Evolutionary conservation across 2,888 invertebrate genomes (phyloP), one percentile per base, ranked within the genome.

Genomic region (Crepidodera aurea): DNA sequence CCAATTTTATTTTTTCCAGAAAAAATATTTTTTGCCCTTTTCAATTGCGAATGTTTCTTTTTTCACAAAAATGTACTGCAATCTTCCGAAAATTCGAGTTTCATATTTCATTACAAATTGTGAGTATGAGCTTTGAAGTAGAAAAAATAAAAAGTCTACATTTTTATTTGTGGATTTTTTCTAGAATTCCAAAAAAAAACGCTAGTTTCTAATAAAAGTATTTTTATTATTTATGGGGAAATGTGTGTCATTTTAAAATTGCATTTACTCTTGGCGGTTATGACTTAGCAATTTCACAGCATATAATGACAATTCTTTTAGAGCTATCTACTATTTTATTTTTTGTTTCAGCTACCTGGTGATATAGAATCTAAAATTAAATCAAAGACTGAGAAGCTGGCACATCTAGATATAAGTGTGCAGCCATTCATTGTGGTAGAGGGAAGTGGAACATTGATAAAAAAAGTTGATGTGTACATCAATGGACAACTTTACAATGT

Each of bases 351-450:
- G 22, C 12, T 19, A n/a, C 19, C 22, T 10, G 44, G 10, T 22
- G 44, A 44, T 18, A 44, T 44, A 19, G 44, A 44, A 19, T 2
- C 2, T 4, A 22, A 22, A 22, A 22, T 22, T 4, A 22, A 22
- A 22, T 4, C 22, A 22, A 22, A 22, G 6, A 22, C 22, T 4
- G 22, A 22, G 6, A 22, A 22, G 22, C 22, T 22, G 22, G 6
- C 22, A 4, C 22, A 19, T 16, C 2, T 44, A 19, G 44, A 44
- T 8, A 44, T 22, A 6, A 18, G 2, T 8, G 18, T 44, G 10
- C 44, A 22, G n/a, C 44, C 44, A 18, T 44, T 44, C 19, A 13
- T 44, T 19, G 19, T 44, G 10, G 44, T 44, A 12, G 44, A 44
- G 22, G 22, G 19, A 4, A 44, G 22, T 44, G 44, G 44, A 8